Evolutionary conservation across 2,113 vertebrate species (phyloP).

Genomic region (Hippocampus comes): DNA sequence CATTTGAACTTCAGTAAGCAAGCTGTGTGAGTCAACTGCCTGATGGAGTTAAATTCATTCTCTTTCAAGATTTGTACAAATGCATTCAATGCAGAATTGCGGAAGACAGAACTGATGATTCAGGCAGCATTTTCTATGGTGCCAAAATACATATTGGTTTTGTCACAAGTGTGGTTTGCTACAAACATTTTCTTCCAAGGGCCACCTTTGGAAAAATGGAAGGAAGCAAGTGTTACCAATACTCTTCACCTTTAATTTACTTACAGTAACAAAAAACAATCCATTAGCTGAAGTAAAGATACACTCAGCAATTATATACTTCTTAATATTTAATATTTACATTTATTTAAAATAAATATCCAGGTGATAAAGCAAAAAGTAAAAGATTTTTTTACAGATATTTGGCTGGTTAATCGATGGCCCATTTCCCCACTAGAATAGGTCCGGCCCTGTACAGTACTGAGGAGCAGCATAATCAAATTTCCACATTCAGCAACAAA

Average conservation of each 20-base stretch:
- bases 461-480: no score
- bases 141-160: background rate
- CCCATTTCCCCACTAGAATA: no score
- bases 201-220: background rate
- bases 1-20: background rate
- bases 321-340: background rate
- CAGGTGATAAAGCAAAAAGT: background rate
- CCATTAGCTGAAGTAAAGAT: background rate
- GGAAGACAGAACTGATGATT: background rate
- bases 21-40: background rate
- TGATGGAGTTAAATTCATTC: background rate
- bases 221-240: background rate
- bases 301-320: background rate
- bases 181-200: background rate
- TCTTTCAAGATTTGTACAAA: background rate
- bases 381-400: background rate
- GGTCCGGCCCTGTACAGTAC: no score
- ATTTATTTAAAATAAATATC: background rate
- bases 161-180: no score
- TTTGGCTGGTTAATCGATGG: background rate
- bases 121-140: background rate
- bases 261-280: background rate
- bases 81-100: background rate
- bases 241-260: background rate
- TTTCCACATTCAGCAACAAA: no score